Conservation (phyloP, 2,888 invertebrate species). For the Scotopteryx bipunctaria region DNA sequence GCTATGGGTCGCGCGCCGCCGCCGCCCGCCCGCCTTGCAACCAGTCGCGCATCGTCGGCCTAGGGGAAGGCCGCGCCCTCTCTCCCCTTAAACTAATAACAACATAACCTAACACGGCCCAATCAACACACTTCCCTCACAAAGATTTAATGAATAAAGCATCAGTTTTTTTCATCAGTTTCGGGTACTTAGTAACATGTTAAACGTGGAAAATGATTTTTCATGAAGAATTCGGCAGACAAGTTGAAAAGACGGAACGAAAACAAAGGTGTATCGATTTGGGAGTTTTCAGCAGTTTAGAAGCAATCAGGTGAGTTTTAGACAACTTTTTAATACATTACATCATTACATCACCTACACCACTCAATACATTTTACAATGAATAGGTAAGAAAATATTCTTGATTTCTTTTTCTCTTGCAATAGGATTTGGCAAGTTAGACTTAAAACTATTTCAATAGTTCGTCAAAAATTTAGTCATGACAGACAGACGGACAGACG, state of each 20-base stretch:
- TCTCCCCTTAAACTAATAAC: slow-evolving; percentile 52
- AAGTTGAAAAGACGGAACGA: slow-evolving; percentile 53
- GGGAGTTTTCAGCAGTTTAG: slow-evolving; percentile 57
- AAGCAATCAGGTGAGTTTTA: slow-evolving; percentile 44
- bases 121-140: slow-evolving; percentile 41
- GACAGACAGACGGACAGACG: no score
- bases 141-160: slow-evolving; percentile 29
- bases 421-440: no score
- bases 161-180: slow-evolving; percentile 10
- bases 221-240: slow-evolving; percentile 44
- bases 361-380: no score
- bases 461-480: no score
- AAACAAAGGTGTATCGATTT: slow-evolving; percentile 76
- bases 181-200: slow-evolving; percentile 7
- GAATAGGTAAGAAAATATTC: no score
- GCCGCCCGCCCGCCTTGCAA: slow-evolving; percentile 69
- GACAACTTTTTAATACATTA: no score
- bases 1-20: slow-evolving; percentile 33
- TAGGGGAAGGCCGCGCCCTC: slow-evolving; percentile 71
- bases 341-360: no score
- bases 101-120: slow-evolving; percentile 71
- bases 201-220: slow-evolving; percentile 21
- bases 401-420: no score
- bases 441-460: no score
- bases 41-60: slow-evolving; percentile 71